Evolutionary conservation across 2,797 vertebrate genomes (phyloP).

Genomic region (Tamandua tetradactyla): DNA sequence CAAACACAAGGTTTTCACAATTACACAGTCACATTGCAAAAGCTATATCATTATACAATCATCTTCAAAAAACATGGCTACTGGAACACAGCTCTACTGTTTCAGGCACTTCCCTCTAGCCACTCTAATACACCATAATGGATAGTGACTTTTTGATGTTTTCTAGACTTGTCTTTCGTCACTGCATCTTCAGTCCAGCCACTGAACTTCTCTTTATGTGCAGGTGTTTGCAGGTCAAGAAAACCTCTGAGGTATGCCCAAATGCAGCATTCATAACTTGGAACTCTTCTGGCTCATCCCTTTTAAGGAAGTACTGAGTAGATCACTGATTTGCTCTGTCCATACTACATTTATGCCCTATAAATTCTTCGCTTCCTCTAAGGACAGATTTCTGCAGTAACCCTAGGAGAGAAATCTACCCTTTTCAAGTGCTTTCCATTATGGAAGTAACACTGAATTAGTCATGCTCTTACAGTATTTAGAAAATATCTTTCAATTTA

Average conservation of each 20-base stretch:
- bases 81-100: no score
- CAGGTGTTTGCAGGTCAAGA: slow-evolving; percentile 5
- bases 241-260: background rate
- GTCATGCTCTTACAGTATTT: background rate
- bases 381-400: background rate
- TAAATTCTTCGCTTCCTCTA: background rate
- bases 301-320: background rate
- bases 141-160: background rate
- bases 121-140: no score
- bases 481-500: background rate
- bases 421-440: background rate
- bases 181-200: background rate
- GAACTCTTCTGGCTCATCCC: background rate
- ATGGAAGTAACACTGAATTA: background rate
- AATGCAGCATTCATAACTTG: background rate
- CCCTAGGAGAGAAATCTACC: background rate
- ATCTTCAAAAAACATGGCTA: no score
- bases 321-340: background rate
- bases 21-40: no score
- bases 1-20: no score
- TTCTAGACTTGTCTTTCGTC: background rate
- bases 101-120: no score
- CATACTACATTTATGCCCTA: background rate
- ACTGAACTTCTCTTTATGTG: background rate
- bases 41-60: no score